Percentiles rank a stretch among this genome's conserved stretches.
These are phyloP conservation scores for Blastomussa wellsi DNA, from an alignment of 92 coral and sea anemone genomes.

Conservation along the genomic window DNA sequence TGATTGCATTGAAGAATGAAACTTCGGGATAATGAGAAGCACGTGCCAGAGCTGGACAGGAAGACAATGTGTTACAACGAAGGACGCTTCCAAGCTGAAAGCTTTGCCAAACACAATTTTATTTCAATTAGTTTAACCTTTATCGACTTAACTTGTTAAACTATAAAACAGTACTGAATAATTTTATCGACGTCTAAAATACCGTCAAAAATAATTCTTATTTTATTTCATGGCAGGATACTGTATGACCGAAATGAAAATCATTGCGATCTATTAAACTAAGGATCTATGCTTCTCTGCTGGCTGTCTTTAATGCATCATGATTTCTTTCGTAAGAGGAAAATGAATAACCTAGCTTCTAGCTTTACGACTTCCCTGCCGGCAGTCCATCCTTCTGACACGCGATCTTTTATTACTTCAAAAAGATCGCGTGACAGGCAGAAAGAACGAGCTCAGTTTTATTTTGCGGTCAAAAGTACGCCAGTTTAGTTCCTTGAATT, in stretches of 20 bases:
- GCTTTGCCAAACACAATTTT: conserved; percentile 10
- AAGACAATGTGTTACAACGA: not conserved
- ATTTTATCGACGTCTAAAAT: not conserved
- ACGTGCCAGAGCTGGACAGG: not conserved
- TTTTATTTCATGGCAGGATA: not conserved
- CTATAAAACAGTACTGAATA: conserved; percentile 6
- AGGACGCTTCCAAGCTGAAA: not conserved
- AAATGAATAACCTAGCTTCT: not conserved
- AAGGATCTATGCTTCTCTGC: not conserved
- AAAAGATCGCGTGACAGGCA: not conserved
- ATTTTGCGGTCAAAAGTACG: not conserved
- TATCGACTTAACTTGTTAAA: not conserved
- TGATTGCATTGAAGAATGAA: not conserved
- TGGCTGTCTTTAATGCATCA: too few species aligned
- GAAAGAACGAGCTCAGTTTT: not conserved
- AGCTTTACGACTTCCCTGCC: not conserved
- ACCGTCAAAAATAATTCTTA: not conserved
- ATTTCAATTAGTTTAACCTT: conserved; percentile 6
- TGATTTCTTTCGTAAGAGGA: not conserved
- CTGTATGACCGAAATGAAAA: not conserved
- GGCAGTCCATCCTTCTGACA: not conserved
- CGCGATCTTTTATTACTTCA: not conserved
- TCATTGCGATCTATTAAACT: not conserved
- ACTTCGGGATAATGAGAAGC: not conserved
- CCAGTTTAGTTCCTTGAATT: not conserved